phyloP scores from a whole-genome alignment of 2,113 vertebrate species.

The Saguinus midas region DNA sequence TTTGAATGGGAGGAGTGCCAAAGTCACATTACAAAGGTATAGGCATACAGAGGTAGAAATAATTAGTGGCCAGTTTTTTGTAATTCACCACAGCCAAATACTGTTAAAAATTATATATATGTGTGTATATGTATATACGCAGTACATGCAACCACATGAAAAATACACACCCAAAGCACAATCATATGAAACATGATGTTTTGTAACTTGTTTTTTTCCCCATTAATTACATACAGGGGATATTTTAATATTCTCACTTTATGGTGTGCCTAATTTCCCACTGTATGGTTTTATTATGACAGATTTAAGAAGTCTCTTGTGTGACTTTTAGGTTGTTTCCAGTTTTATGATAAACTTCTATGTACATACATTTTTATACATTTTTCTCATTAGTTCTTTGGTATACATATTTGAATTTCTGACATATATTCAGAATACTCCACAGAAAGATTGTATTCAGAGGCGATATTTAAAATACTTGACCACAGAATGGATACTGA shows the following conservation, averaged over 20 bases:
- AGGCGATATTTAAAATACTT: not conserved
- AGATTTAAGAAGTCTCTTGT: conserved; percentile 3
- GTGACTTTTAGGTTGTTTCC: conserved; percentile 7
- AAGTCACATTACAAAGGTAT: not conserved
- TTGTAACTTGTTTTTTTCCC: not conserved
- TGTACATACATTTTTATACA: not conserved
- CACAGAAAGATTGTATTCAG: not conserved
- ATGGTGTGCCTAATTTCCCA: not conserved
- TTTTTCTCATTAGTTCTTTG: conserved; percentile 11
- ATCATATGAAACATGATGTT: not conserved
- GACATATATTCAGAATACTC: not conserved
- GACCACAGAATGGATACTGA: not conserved
- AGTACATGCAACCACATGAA: not conserved
- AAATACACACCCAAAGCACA: not conserved
- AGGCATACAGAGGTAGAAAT: not conserved
- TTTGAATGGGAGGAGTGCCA: not conserved
- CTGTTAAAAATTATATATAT: not conserved
- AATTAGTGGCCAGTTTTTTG: not conserved
- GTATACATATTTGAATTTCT: not conserved
- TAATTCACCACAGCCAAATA: not conserved
- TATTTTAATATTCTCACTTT: conserved; percentile 19
- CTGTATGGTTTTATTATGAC: not conserved
- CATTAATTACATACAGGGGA: not conserved
- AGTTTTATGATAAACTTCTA: not conserved
- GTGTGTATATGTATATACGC: not conserved